Base-by-base conservation (phyloP, 2,113 vertebrate species). In the Osmerus eperlanus region DNA sequence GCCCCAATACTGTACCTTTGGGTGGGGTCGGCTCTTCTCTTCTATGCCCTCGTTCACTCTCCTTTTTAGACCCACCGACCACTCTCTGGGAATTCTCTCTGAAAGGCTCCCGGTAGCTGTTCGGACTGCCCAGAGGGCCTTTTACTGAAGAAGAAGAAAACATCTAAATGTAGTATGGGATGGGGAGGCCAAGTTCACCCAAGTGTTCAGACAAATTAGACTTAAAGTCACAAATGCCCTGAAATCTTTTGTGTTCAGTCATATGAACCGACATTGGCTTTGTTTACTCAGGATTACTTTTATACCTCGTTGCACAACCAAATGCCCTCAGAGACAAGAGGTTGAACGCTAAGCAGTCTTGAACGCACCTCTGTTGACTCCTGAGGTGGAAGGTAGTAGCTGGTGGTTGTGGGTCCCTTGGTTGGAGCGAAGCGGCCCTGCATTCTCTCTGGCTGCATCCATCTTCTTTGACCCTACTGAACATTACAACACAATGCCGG, bases 61-160 rank as follows among this genome's bases (percentile, higher is more conserved):
- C 95, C 82, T 92, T 96, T 63, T 93, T 93, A 28, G 91, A 93
- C 71, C 92, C 90, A 72, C 95, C 95, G 64, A 88, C 85, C 59
- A 90, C 90, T 82, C 83, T 78, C 67, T 88, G 89, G 15, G 82
- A 53, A 77, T 70, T 86, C 52, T 92, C 90, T 78, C 81, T 87
- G 66, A 84, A 83, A 70, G 86, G 83, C 56, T 91, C 89, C 58
- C 87, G 84, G 62, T 84, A 82, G 68, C 80, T 84, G 32, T 73
- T 87, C 1, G 87, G 90, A 82, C 86, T 90, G 25, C 86, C 74
- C 8, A 88, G 78, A 15, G 86, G 77, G 79, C 76, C 86, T 87
- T 91, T 92, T 25, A 83, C 91, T 93, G 75, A 3, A 59, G 56
- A 54, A 13, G 67, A 66, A 59, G 65, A n/a, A 72, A 3, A 25